phyloP scores from a whole-genome alignment of 1,140 invertebrate species.

The Psilanteris sp. region DNA sequence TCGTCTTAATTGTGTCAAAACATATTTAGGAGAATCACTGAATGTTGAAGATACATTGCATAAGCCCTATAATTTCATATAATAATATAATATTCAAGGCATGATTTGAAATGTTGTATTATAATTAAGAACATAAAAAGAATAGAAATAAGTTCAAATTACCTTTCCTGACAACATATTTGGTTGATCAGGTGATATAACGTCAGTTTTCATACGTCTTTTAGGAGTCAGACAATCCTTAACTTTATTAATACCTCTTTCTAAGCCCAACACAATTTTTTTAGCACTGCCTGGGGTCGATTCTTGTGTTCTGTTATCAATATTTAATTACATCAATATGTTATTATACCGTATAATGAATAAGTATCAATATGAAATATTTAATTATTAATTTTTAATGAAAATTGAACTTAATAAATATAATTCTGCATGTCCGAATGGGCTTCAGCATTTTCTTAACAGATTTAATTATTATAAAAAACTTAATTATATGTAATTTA shows the following conservation, averaged over 20 bases:
- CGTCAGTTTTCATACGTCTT: slow-evolving; percentile 73
- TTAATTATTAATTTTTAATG: too few relatives aligned
- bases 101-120: too few relatives aligned
- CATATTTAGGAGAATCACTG: slow-evolving; percentile 83
- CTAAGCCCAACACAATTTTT: slow-evolving; percentile 85
- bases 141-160: too few relatives aligned
- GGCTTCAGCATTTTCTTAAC: too few relatives aligned
- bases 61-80: slow-evolving; percentile 83
- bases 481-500: too few relatives aligned
- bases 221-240: slow-evolving; percentile 87
- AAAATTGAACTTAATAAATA: too few relatives aligned
- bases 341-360: too few relatives aligned
- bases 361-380: too few relatives aligned
- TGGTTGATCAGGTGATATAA: slow-evolving; percentile 68
- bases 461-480: too few relatives aligned
- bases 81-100: too few relatives aligned
- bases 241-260: slow-evolving; percentile 85
- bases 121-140: too few relatives aligned
- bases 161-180: slow-evolving; percentile 80
- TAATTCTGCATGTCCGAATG: too few relatives aligned
- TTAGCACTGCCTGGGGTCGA: slow-evolving; percentile 81
- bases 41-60: slow-evolving; percentile 88
- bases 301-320: slow-evolving; percentile 45
- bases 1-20: slow-evolving; percentile 82
- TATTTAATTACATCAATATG: not conserved